Conservation (phyloP, 37 sponge, comb jelly and placozoan genomes). For the Mnemiopsis leidyi region DNA sequence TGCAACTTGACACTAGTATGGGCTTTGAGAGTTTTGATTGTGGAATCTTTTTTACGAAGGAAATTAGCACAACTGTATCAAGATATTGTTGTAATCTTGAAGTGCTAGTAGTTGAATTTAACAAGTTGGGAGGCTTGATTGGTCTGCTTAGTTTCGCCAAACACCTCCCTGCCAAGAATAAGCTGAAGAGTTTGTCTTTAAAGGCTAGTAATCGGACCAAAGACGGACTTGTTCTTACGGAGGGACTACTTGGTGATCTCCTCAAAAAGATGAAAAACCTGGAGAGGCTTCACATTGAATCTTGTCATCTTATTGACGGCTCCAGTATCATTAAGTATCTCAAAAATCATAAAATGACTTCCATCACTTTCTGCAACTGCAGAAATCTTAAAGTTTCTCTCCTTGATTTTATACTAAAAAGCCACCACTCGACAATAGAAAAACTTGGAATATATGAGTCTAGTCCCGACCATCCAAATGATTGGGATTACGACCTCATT, state of each 20-base stretch:
- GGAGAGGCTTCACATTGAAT: background rate
- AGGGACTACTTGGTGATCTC: background rate
- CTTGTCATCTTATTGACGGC: background rate
- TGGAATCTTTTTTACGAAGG: background rate
- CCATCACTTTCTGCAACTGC: background rate
- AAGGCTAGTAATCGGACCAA: background rate
- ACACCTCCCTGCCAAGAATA: constrained; percentile 21
- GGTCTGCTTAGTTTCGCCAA: background rate
- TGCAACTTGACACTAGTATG: background rate
- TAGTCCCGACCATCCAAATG: background rate
- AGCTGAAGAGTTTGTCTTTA: background rate
- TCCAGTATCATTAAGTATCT: background rate
- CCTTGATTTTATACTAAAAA: background rate
- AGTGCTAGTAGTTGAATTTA: background rate
- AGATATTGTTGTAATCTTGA: background rate
- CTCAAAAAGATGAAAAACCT: background rate
- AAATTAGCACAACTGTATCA: constrained; percentile 1
- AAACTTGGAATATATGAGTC: background rate
- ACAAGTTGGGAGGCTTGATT: background rate
- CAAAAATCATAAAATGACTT: background rate
- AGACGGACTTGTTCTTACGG: background rate
- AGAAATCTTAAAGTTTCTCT: background rate
- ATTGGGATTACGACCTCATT: background rate
- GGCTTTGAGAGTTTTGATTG: background rate
- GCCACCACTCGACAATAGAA: background rate